Base-by-base conservation (phyloP, 2,797 vertebrate genomes). In the Gobionotothen gibberifrons region DNA sequence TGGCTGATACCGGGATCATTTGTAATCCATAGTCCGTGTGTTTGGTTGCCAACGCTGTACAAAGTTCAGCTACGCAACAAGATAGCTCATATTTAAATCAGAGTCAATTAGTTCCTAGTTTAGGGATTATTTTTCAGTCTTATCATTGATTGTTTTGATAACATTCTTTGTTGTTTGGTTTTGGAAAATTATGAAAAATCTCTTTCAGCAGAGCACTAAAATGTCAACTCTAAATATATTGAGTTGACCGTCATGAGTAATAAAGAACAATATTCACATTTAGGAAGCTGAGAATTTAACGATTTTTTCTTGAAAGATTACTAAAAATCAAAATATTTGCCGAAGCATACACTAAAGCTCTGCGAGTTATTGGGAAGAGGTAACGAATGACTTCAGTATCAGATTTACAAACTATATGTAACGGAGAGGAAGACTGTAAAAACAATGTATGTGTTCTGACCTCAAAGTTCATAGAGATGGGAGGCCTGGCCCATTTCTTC, bases 401-500 rank as follows among this genome's bases (percentile, higher is more conserved):
- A n/a, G 8, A 49, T 49, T 2, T n/a, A 42, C 21, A 42, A 51
- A 51, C 32, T 12, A 44, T 9, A 48, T 3, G 21, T 2, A 43
- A 7, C n/a, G 4, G 26, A 46, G 39, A 60, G 19, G 1, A 10
- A 26, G 26, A 65, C 10, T 7, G 3, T 32, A 14, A 61, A 61
- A 61, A 64, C 15, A 15, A 14, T 19, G 2, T 2, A 9, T 17
- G 13, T 1, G 8, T 46, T 62, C 80, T 92, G 43, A 98, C 98
- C 98, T 99, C 98, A 93, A 99, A 99, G 95, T 99, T 99, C 98
- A 99, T 99, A 78, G 98, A 99, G 93, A 99, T 99, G 2, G 98
- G 98, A 69, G 98, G 98, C 63, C 98, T 94, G 73, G 98, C 97
- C 98, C 98, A 99, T 87, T 99, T 99, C 94, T 99, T 99, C 94